Conservation (phyloP, 2,797 vertebrate genomes). For the Uromys caudimaculatus region DNA sequence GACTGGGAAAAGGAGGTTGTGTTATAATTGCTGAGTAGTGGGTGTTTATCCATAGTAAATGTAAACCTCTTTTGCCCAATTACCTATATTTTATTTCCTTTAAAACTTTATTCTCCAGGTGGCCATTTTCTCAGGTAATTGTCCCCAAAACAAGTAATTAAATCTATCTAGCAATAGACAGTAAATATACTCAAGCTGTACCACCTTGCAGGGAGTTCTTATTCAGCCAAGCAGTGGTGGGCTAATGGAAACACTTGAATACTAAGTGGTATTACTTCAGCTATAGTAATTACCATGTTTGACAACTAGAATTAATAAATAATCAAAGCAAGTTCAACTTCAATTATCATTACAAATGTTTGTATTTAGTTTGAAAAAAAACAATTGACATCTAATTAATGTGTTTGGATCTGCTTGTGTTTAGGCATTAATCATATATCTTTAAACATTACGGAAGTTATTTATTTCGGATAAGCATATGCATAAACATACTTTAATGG, state of each 20-base stretch:
- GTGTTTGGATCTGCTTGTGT: slow-evolving; percentile 72
- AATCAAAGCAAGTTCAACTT: slow-evolving; percentile 83
- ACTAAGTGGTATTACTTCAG: slow-evolving; percentile 66
- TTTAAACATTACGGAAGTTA: slow-evolving; percentile 69
- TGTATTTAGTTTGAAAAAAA: slow-evolving; percentile 77
- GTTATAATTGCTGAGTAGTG: background rate
- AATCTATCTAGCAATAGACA: background rate
- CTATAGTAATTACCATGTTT: slow-evolving; percentile 84
- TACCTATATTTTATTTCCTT: slow-evolving; percentile 55
- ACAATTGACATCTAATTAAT: slow-evolving; percentile 84
- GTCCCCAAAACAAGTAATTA: slow-evolving; percentile 16
- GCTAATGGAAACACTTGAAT: slow-evolving; percentile 78
- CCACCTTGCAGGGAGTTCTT: background rate
- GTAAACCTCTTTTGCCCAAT: slow-evolving; percentile 49
- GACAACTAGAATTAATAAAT: slow-evolving; percentile 86
- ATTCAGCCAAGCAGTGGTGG: slow-evolving; percentile 47
- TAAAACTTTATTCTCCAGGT: slow-evolving; percentile 1
- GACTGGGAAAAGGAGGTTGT: background rate
- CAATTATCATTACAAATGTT: slow-evolving; percentile 85
- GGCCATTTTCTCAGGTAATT: background rate
- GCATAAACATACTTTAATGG: slow-evolving; percentile 71
- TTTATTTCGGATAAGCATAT: slow-evolving; percentile 58
- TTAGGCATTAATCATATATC: slow-evolving; percentile 81
- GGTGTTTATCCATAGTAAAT: slow-evolving; percentile 7
- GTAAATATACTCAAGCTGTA: background rate